Percentiles rank a stretch among this genome's conserved stretches.
Conservation (phyloP, 2,113 vertebrate species). For the Origma solitaria region DNA sequence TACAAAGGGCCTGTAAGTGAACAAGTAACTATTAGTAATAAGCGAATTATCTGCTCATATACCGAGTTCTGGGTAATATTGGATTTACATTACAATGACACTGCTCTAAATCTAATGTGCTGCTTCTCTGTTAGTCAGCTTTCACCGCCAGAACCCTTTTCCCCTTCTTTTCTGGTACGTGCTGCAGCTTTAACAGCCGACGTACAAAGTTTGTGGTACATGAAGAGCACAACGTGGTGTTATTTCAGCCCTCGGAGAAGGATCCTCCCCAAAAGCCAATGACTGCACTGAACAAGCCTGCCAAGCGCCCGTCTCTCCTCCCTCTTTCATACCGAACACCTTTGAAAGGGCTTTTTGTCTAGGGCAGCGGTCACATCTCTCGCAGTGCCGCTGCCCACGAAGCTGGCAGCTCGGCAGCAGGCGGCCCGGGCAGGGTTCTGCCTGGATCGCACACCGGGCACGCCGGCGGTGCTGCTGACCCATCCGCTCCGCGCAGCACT, state of each 20-base stretch:
- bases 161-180: background rate
- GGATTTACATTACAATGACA: background rate
- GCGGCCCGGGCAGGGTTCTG: background rate
- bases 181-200: slow-evolving; percentile 5
- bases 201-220: slow-evolving; percentile 45
- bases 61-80: background rate
- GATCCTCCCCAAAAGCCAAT: slow-evolving; percentile 56
- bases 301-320: slow-evolving; percentile 25
- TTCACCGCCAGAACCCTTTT: background rate
- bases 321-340: slow-evolving; percentile 2
- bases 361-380: background rate
- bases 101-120: background rate
- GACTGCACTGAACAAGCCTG: slow-evolving; percentile 32
- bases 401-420: background rate
- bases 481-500: slow-evolving; percentile 42
- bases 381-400: background rate
- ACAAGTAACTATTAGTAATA: background rate
- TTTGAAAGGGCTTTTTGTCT: background rate
- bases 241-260: slow-evolving; percentile 21
- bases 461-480: background rate
- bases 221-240: slow-evolving; percentile 16
- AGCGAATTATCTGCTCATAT: background rate
- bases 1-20: background rate
- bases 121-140: background rate
- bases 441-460: background rate